Evolutionary conservation across 2,888 invertebrate genomes (phyloP), one percentile per base, ranked within the genome.

Genomic region (Polydrusus pterygomalis): DNA sequence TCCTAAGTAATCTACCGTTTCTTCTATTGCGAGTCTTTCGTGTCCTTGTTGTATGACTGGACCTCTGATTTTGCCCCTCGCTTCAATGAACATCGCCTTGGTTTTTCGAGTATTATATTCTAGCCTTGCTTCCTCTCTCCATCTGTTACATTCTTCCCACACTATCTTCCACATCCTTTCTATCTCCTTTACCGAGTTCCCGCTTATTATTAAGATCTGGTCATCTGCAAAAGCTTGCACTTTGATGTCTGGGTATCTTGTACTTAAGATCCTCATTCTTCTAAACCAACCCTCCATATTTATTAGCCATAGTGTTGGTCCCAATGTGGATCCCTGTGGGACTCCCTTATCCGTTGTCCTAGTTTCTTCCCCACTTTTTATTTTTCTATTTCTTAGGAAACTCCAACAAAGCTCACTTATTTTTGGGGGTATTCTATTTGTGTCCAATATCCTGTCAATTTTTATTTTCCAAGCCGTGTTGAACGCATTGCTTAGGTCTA

Each of bases 201-300:
- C 80, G 1, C 74, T 40, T 15, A 81, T 49, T n/a, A 78, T 10
- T 9, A 81, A 10, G 9, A 80, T 13, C 60, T 79, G 77, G 25
- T 80, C 79, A 34, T 80, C 78, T 17, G 79, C 79, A 38, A 51
- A 77, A 6, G 77, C 77, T 38, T 25, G 25, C 1, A 25, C 5
- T 25, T 25, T 25, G 1, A 25, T 5, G 5, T 25, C 1, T 25
- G 25, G 25, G 5, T 25, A 3, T 5, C 2, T 25, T 5, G 5
- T 3, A 25, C 2, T 25, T 3, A 25, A 3, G 25, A 45, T n/a
- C 17, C 17, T 17, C 17, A 47, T 17, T 47, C 10, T 3, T 15
- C 18, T n/a, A 58, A 81, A 81, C 82, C 82, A 82, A 2, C 74
- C 77, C 49, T 82, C 79, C 81, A 82, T 81, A 3, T 78, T 47